Evolutionary conservation across 1,140 invertebrate genomes (phyloP).

Genomic region (Drosophila arawakana): DNA sequence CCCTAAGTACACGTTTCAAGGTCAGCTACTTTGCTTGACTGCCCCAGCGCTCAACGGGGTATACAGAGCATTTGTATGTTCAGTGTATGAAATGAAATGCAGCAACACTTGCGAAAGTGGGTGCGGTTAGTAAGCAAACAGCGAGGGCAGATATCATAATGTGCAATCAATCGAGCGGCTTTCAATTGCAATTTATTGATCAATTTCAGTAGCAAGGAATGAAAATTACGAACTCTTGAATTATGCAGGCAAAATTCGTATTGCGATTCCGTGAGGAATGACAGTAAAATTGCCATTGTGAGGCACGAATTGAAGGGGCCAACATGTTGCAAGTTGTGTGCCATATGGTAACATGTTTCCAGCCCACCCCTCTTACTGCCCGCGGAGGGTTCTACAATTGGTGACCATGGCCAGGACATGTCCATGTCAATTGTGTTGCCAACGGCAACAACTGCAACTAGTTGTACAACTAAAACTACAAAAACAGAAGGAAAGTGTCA

Average conservation of each 20-base stretch:
- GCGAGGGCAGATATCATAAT: conserved; percentile 45
- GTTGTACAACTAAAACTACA: conserved; percentile 27
- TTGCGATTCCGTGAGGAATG: conserved; percentile 29
- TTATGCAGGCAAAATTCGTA: conserved; percentile 25
- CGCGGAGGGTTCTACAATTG: conserved; percentile 10
- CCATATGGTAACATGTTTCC: conserved; percentile 22
- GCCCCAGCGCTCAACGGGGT: neutral
- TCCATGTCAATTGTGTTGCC: conserved; percentile 39
- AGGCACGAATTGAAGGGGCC: conserved; percentile 12
- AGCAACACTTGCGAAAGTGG: neutral
- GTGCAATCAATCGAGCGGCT: conserved; percentile 48
- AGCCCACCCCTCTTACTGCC: neutral
- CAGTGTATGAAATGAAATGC: conserved; percentile 33
- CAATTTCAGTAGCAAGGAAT: conserved; percentile 20
- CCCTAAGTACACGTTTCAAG: too few species aligned
- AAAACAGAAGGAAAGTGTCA: conserved; percentile 57
- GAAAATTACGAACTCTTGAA: conserved; percentile 15
- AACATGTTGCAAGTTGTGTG: conserved; percentile 12
- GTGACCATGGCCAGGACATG: conserved; percentile 15
- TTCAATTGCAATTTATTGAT: conserved; percentile 65
- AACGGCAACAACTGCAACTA: conserved; percentile 33
- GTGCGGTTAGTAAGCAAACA: conserved; percentile 2
- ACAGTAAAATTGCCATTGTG: conserved; percentile 67
- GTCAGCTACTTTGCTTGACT: too few species aligned
- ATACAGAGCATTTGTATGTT: neutral